Conservation (phyloP, 2,797 vertebrate species). For the Parambassis ranga region DNA sequence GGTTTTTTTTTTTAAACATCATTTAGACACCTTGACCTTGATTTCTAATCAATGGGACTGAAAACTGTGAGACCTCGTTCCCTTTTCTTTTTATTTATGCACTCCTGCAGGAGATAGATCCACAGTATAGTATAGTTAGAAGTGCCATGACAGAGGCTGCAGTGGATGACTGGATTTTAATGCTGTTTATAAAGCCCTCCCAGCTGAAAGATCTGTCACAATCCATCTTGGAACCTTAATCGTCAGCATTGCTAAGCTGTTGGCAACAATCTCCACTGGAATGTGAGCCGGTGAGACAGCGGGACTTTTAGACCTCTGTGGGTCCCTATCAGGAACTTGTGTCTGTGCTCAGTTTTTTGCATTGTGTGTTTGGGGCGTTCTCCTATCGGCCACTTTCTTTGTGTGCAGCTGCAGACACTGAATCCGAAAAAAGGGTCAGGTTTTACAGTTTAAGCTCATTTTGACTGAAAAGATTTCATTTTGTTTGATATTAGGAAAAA, state of each 20-base stretch:
- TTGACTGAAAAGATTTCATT: slow-evolving; percentile 8
- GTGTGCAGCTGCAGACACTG: neutral
- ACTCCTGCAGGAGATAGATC: slow-evolving; percentile 27
- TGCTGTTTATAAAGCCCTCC: slow-evolving; percentile 54
- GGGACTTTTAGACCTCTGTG: slow-evolving; percentile 46
- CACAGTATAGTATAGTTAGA: slow-evolving; percentile 24
- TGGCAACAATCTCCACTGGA: slow-evolving; percentile 46
- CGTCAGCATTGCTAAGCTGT: slow-evolving; percentile 67
- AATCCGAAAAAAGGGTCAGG: slow-evolving; percentile 1
- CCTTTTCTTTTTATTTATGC: slow-evolving; percentile 10
- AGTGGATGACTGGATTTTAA: slow-evolving; percentile 62
- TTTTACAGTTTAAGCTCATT: slow-evolving; percentile 3
- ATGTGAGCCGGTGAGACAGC: slow-evolving; percentile 43
- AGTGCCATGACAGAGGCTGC: slow-evolving; percentile 45
- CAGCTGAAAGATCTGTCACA: slow-evolving; percentile 57
- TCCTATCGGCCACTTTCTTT: slow-evolving; percentile 25
- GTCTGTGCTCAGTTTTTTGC: slow-evolving; percentile 2
- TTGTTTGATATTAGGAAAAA: slow-evolving; percentile 14
- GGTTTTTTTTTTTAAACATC: slow-evolving; percentile 11
- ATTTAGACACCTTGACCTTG: slow-evolving; percentile 55
- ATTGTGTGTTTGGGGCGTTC: neutral
- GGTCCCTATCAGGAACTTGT: slow-evolving; percentile 53
- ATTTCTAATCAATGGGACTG: slow-evolving; percentile 10
- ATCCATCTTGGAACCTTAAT: slow-evolving; percentile 57
- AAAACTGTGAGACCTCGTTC: neutral